Evolutionary conservation across 2,797 vertebrate species (phyloP).

Genomic region (Acipenser transmontanus): DNA sequence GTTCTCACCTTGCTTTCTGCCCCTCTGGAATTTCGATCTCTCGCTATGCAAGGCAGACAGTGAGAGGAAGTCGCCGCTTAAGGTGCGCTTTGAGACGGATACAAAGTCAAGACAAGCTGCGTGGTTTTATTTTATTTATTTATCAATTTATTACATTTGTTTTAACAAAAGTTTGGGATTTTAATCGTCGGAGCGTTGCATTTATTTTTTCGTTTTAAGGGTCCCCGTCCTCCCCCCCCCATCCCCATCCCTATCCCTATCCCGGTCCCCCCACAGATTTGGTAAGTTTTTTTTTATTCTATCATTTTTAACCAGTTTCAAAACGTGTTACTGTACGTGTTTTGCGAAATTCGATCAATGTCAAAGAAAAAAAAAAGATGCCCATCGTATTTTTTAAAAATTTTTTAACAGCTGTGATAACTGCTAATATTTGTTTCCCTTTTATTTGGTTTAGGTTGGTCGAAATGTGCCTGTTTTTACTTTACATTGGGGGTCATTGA

Average conservation of each 20-base stretch:
- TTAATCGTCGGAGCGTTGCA: constrained; percentile 21
- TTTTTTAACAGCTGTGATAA: constrained; percentile 12
- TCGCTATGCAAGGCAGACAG: not conserved
- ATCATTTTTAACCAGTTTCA: not conserved
- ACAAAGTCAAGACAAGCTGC: constrained; percentile 3
- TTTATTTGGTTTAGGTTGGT: not conserved
- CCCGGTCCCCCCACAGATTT: constrained; percentile 8
- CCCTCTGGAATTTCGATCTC: constrained; percentile 16
- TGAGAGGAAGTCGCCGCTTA: constrained; percentile 7
- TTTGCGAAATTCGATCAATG: constrained; percentile 10
- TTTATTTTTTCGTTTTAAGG: constrained; percentile 5
- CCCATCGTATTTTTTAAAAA: constrained; percentile 6
- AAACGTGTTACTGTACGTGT: constrained; percentile 4
- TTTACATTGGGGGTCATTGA: too few species aligned
- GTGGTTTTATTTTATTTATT: not conserved
- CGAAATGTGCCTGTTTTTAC: not conserved
- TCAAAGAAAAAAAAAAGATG: not conserved
- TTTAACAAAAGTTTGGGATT: constrained; percentile 32
- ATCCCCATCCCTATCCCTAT: too few species aligned
- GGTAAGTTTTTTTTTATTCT: constrained; percentile 28
- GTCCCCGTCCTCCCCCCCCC: too few species aligned
- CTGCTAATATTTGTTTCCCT: constrained; percentile 3
- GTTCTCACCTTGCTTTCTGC: constrained; percentile 25
- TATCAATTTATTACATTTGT: constrained; percentile 8
- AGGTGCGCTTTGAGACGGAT: constrained; percentile 9